Conservation (phyloP, 2,888 invertebrate genomes). For the Lysandra coridon region DNA sequence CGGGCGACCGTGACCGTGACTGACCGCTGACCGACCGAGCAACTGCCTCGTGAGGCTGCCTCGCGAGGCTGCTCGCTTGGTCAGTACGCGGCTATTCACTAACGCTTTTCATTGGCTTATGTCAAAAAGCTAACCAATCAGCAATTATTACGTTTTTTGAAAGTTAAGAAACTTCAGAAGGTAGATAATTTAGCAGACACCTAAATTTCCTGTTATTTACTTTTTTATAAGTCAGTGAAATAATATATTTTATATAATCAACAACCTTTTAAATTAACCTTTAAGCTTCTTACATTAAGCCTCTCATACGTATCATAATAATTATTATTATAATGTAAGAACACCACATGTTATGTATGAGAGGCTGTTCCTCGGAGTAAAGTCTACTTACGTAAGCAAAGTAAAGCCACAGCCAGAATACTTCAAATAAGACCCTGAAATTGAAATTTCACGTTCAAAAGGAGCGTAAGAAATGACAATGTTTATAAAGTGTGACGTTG, state of each 20-base stretch:
- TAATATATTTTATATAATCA: not conserved
- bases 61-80: too few relatives aligned
- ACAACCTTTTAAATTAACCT: not conserved
- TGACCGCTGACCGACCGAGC: too few relatives aligned
- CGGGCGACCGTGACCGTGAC: too few relatives aligned
- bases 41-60: too few relatives aligned
- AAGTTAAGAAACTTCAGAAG: not conserved
- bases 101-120: not conserved
- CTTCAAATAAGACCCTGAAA: slow-evolving; percentile 7
- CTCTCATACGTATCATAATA: not conserved
- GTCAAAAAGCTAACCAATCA: too few relatives aligned
- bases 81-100: too few relatives aligned
- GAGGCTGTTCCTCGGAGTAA: not conserved
- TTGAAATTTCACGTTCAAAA: slow-evolving; percentile 5
- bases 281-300: not conserved
- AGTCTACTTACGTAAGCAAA: not conserved
- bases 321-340: not conserved
- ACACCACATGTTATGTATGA: not conserved
- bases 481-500: slow-evolving; percentile 6
- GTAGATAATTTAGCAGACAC: too few relatives aligned
- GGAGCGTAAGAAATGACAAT: slow-evolving; percentile 9
- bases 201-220: too few relatives aligned
- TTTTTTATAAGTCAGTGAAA: not conserved
- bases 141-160: not conserved
- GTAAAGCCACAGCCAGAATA: not conserved